Percentiles rank a stretch among this genome's conserved stretches.
Conservation (phyloP, 1,140 invertebrate species). For the Heliconius hewitsoni region DNA sequence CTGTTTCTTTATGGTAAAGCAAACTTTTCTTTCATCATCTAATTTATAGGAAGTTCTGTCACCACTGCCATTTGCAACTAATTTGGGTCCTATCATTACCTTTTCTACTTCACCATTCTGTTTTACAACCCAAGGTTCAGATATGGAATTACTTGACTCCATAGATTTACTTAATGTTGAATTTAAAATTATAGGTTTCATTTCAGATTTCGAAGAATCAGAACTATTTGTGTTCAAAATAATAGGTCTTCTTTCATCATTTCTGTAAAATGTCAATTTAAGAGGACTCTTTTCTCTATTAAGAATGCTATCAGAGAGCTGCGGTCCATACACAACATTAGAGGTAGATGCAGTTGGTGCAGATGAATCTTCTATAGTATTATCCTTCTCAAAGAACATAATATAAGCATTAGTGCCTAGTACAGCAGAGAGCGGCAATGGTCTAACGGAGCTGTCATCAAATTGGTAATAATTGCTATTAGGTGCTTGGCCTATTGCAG, state of each 20-base stretch:
- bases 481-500: conserved; percentile 92
- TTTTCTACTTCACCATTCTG: conserved; percentile 76
- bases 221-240: conserved; percentile 49
- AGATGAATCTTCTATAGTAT: conserved; percentile 57
- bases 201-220: conserved; percentile 57
- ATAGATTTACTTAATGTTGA: conserved; percentile 66
- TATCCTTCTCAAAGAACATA: conserved; percentile 92
- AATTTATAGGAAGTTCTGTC: conserved; percentile 55
- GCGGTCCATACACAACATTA: conserved; percentile 68
- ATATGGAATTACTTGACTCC: conserved; percentile 55
- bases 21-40: conserved; percentile 68
- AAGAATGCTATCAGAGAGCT: conserved; percentile 66
- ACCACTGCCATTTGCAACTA: conserved; percentile 53
- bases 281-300: conserved; percentile 72
- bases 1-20: conserved; percentile 62
- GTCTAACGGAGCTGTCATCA: conserved; percentile 86
- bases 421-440: conserved; percentile 87
- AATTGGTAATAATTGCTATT: conserved; percentile 93
- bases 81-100: conserved; percentile 57
- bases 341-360: conserved; percentile 59
- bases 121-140: conserved; percentile 75
- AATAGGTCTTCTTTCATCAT: conserved; percentile 66
- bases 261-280: conserved; percentile 68
- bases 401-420: conserved; percentile 93
- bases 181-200: conserved; percentile 73